phyloP scores from a whole-genome alignment of 92 coral and sea anemone species.

The Actinostola sp. region DNA sequence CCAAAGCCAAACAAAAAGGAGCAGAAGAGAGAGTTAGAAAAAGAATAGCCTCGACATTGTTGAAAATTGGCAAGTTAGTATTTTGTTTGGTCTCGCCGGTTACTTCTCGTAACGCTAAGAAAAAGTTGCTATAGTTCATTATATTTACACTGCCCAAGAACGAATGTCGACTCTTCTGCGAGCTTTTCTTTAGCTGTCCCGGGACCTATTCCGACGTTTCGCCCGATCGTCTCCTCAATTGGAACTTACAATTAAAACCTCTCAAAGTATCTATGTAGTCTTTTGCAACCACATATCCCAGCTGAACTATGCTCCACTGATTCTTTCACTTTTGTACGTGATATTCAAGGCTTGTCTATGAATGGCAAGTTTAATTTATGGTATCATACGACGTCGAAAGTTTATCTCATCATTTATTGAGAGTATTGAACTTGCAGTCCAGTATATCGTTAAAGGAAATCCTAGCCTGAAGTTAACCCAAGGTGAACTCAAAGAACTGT shows the following conservation, averaged over 20 bases:
- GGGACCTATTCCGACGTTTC: constrained; percentile 35
- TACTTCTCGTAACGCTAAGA: too few species aligned
- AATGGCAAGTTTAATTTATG: constrained; percentile 20
- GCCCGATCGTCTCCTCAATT: constrained; percentile 38
- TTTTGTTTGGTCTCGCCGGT: too few species aligned
- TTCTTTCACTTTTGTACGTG: constrained; percentile 37
- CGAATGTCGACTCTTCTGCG: too few species aligned
- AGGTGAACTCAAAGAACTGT: constrained; percentile 22
- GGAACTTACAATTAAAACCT: constrained; percentile 32
- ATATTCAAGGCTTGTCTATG: constrained; percentile 5
- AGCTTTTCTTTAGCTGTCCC: too few species aligned
- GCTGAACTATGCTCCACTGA: constrained; percentile 18
- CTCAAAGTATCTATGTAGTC: constrained; percentile 25
- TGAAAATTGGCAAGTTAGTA: neutral
- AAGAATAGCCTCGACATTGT: neutral
- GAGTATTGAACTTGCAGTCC: constrained; percentile 24
- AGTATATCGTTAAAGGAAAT: neutral
- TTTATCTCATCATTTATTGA: constrained; percentile 32
- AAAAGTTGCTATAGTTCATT: too few species aligned
- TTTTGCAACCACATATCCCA: constrained; percentile 25
- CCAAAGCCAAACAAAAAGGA: neutral
- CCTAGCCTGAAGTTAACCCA: constrained; percentile 15
- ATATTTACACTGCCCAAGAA: too few species aligned
- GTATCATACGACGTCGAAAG: constrained; percentile 42
- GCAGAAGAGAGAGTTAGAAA: constrained; percentile 6